Conservation (phyloP, 2,888 invertebrate species). For the Tachystola acroxantha region DNA sequence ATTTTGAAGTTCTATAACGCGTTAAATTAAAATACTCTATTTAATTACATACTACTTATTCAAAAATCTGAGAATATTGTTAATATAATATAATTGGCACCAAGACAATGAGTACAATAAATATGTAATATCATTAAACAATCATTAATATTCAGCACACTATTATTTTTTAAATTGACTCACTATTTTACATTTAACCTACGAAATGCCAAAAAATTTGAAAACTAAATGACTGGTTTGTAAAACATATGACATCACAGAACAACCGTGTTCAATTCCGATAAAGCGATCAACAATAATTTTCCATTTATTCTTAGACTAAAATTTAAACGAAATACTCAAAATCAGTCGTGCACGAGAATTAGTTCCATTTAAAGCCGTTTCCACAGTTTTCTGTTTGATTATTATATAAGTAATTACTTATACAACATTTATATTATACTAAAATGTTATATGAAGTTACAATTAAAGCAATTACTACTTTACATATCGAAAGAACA, state of each 20-base stretch:
- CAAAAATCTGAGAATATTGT: slow-evolving; percentile 25
- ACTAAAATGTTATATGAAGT: not conserved
- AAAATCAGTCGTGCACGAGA: slow-evolving; percentile 49
- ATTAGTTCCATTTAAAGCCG: slow-evolving; percentile 17
- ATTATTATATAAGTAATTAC: not conserved
- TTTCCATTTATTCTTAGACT: slow-evolving; percentile 16
- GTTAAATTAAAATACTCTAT: slow-evolving; percentile 4
- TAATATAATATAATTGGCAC: slow-evolving; percentile 51
- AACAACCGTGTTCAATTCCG: slow-evolving; percentile 24
- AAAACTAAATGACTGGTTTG: slow-evolving; percentile 1
- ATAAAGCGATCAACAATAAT: slow-evolving; percentile 23
- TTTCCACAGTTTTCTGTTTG: slow-evolving; percentile 31
- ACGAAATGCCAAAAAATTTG: slow-evolving; percentile 22
- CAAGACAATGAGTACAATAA: slow-evolving; percentile 32
- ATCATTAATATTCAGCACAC: slow-evolving; percentile 6
- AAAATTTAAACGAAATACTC: slow-evolving; percentile 30
- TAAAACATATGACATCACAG: slow-evolving; percentile 12
- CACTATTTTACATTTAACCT: slow-evolving; percentile 20
- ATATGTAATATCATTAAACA: slow-evolving; percentile 20
- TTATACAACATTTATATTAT: not conserved
- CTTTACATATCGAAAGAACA: too few relatives aligned
- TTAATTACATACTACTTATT: slow-evolving; percentile 10
- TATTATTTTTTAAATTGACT: not conserved
- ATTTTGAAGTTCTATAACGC: not conserved
- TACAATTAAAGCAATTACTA: not conserved